Percentiles rank a stretch among this genome's conserved stretches.
Evolutionary conservation across 2,113 vertebrate species (phyloP).

Genomic region (Cochlearius cochlearius): DNA sequence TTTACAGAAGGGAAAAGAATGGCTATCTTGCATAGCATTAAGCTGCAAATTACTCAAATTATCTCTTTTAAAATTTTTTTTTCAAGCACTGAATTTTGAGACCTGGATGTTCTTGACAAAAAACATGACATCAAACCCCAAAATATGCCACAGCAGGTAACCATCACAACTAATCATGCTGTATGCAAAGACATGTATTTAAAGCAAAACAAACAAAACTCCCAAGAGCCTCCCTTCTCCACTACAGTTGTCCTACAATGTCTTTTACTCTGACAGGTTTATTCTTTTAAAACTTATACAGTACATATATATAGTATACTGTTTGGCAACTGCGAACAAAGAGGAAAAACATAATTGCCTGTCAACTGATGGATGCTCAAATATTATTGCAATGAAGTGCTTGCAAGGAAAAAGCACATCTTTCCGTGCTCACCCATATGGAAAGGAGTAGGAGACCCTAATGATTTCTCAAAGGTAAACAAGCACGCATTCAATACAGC

Average conservation of each 20-base stretch:
- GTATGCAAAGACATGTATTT: not conserved
- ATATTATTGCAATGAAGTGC: not conserved
- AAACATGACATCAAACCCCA: not conserved
- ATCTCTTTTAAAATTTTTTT: not conserved
- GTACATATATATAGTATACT: not conserved
- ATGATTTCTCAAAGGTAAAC: not conserved
- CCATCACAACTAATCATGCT: not conserved
- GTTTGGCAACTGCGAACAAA: not conserved
- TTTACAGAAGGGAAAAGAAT: not conserved
- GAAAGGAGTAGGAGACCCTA: not conserved
- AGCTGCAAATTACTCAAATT: not conserved
- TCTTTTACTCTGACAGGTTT: not conserved
- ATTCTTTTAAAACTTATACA: not conserved
- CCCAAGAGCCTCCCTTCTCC: not conserved
- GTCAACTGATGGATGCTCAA: not conserved
- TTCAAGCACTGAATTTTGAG: not conserved
- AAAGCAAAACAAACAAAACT: not conserved
- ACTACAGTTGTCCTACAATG: not conserved
- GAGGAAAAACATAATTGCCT: not conserved
- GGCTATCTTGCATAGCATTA: not conserved
- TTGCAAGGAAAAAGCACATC: not conserved
- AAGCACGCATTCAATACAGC: not conserved
- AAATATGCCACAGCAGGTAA: not conserved
- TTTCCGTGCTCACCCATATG: not conserved
- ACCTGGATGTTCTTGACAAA: not conserved